These are phyloP conservation scores for Eubasilissa regina DNA, from an alignment of 1,140 invertebrate genomes.

Conservation along the genomic window DNA sequence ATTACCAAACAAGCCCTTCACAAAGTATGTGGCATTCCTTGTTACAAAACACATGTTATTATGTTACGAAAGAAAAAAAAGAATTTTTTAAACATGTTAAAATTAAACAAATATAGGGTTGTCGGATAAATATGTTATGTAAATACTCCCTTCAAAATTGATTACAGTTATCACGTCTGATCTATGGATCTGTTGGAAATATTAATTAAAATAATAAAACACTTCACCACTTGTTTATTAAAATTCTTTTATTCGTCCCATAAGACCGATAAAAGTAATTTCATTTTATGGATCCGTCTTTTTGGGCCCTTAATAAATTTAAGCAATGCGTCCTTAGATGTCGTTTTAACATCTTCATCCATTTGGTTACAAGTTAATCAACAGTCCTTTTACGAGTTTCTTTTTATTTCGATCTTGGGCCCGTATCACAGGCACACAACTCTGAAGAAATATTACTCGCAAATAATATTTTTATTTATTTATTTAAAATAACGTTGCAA, in stretches of 20 bases:
- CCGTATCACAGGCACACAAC: too few relatives aligned
- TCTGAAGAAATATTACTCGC: too few relatives aligned
- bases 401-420: too few relatives aligned
- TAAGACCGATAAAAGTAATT: constrained; percentile 27
- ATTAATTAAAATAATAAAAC: constrained; percentile 38
- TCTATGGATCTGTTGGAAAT: constrained; percentile 22
- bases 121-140: constrained; percentile 32
- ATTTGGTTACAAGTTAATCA: constrained; percentile 56
- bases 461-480: too few relatives aligned
- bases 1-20: neutral
- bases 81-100: constrained; percentile 1
- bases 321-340: constrained; percentile 5
- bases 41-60: neutral
- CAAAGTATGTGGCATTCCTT: neutral
- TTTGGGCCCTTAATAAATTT: constrained; percentile 37
- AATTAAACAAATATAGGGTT: constrained; percentile 19
- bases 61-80: constrained; percentile 4
- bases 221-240: constrained; percentile 31
- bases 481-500: too few relatives aligned
- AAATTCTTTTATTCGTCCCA: constrained; percentile 31
- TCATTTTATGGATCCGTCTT: constrained; percentile 14
- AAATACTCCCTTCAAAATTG: constrained; percentile 32
- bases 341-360: constrained; percentile 53
- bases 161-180: constrained; percentile 30
- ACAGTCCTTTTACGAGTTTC: neutral